Evolutionary conservation across 2,113 vertebrate genomes (phyloP).

Genomic region (Hydrolagus affinis): DNA sequence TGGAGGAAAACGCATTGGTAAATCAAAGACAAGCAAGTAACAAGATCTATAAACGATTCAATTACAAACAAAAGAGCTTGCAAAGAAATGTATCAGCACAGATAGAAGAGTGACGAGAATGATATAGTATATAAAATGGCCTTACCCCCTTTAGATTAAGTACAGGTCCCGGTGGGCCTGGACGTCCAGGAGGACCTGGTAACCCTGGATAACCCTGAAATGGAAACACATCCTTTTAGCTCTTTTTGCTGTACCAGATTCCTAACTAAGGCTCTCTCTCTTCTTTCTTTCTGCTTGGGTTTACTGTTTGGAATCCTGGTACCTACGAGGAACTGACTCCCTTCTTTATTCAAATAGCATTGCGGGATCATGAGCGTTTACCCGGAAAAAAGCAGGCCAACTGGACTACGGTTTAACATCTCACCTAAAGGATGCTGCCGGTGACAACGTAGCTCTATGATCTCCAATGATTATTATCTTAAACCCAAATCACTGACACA

Average conservation of each 20-base stretch:
- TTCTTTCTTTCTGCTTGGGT: background rate
- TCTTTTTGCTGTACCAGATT: background rate
- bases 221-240: constrained; percentile 1
- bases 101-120: background rate
- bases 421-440: no score
- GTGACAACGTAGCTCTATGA: no score
- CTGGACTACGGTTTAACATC: no score
- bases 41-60: constrained; percentile 13
- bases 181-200: constrained; percentile 71
- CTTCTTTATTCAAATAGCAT: no score
- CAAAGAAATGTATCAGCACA: background rate
- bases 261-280: background rate
- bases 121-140: constrained; percentile 33
- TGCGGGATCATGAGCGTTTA: no score
- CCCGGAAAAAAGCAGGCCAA: no score
- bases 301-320: no score
- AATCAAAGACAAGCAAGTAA: constrained; percentile 28
- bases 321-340: no score
- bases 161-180: constrained; percentile 72
- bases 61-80: constrained; percentile 6
- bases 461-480: no score
- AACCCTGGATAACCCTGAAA: constrained; percentile 65
- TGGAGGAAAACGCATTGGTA: constrained; percentile 45
- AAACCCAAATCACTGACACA: no score
- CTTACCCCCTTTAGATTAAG: constrained; percentile 85